These are phyloP conservation scores for Pseudomugil gertrudae DNA, from an alignment of 2,797 vertebrate species.

Conservation along the genomic window DNA sequence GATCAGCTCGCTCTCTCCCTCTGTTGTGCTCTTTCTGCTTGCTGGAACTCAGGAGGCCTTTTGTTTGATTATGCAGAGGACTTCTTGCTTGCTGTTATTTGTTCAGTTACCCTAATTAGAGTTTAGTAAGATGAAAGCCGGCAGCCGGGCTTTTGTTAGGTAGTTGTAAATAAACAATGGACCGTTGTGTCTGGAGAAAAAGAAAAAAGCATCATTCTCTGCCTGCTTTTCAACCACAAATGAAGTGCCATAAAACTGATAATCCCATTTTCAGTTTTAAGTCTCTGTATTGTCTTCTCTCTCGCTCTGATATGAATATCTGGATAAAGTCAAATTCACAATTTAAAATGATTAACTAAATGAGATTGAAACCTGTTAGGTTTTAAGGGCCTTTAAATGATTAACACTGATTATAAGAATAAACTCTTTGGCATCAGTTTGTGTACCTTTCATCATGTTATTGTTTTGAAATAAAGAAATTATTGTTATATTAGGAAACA, in stretches of 20 bases:
- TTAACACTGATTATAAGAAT: not conserved
- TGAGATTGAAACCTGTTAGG: too few relatives aligned
- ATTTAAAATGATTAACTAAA: too few relatives aligned
- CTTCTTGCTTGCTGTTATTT: slow-evolving; percentile 61
- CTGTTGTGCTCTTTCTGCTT: slow-evolving; percentile 46
- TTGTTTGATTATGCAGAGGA: slow-evolving; percentile 73
- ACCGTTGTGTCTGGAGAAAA: slow-evolving; percentile 35
- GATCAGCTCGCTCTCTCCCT: slow-evolving; percentile 60
- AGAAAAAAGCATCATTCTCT: not conserved
- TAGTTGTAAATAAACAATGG: slow-evolving; percentile 46
- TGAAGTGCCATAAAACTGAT: not conserved
- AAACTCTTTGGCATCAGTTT: not conserved
- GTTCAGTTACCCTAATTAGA: slow-evolving; percentile 71
- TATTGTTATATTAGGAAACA: slow-evolving; percentile 14
- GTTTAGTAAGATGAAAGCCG: slow-evolving; percentile 69
- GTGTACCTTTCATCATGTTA: not conserved
- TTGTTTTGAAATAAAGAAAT: slow-evolving; percentile 7
- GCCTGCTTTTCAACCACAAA: not conserved
- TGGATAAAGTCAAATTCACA: too few relatives aligned
- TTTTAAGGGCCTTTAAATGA: too few relatives aligned
- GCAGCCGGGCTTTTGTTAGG: slow-evolving; percentile 54
- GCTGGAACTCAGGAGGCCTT: slow-evolving; percentile 59
- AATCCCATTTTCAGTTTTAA: too few relatives aligned
- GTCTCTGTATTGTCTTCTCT: too few relatives aligned
- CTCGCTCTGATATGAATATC: too few relatives aligned